Conservation (phyloP, 2,797 vertebrate species). For the Gobio occitaniae region DNA sequence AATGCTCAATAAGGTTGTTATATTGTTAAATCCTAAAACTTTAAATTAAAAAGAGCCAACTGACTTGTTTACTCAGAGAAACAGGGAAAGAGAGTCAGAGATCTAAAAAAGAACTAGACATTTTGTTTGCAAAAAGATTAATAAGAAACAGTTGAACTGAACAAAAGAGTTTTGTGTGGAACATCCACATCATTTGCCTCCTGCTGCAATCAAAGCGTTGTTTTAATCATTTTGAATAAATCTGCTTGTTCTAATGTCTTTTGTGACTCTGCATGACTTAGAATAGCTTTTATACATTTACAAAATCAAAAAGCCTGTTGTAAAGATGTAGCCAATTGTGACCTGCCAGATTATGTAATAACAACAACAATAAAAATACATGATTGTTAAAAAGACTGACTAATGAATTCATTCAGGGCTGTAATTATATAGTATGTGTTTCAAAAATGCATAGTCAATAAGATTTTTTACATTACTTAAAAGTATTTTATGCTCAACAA, state of each 20-base stretch:
- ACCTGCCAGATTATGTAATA: neutral
- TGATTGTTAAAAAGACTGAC: neutral
- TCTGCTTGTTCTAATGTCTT: neutral
- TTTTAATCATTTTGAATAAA: neutral
- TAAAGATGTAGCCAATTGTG: neutral
- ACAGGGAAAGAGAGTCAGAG: neutral
- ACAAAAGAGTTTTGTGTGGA: slow-evolving; percentile 10
- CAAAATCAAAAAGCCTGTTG: neutral
- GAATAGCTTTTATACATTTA: neutral
- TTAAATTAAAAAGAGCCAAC: neutral
- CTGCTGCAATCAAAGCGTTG: slow-evolving; percentile 12
- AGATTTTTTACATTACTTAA: too few relatives aligned
- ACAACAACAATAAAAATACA: neutral
- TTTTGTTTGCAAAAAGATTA: neutral
- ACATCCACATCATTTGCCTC: neutral
- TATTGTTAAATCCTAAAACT: neutral
- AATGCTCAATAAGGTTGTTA: neutral
- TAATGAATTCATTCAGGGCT: neutral
- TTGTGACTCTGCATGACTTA: neutral
- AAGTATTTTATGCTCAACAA: neutral
- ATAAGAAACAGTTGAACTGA: neutral
- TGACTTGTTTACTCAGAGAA: slow-evolving; percentile 8
- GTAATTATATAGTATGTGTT: neutral
- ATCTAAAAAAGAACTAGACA: neutral
- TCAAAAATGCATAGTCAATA: neutral